Percentiles rank a stretch among this genome's conserved stretches.
phyloP scores from a whole-genome alignment of 2,888 invertebrate species.

The Drosophila kuntzei region DNA sequence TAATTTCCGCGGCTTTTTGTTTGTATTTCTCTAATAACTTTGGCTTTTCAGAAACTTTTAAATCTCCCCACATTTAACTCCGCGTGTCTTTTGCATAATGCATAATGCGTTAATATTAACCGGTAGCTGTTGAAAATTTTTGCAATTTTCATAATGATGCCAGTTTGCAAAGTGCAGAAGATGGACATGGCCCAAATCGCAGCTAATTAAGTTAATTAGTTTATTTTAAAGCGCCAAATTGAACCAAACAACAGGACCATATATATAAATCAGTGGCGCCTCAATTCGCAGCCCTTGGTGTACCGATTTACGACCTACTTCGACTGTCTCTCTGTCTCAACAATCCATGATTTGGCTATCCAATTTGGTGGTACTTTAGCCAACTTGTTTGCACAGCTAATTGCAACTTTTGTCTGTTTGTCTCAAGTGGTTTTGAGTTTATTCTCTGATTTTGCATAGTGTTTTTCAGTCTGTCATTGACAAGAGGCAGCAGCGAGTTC shows the following conservation, averaged over 20 bases:
- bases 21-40: too few relatives aligned
- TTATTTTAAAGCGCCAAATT: constrained; percentile 58
- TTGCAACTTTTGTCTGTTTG: constrained; percentile 48
- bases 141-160: constrained; percentile 77
- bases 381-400: constrained; percentile 52
- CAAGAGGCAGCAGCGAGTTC: constrained; percentile 27
- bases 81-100: constrained; percentile 70
- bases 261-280: constrained; percentile 45
- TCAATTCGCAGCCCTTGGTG: constrained; percentile 35
- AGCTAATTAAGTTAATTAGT: constrained; percentile 79
- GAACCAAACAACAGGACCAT: constrained; percentile 15
- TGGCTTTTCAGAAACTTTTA: neutral
- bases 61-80: constrained; percentile 24
- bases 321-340: neutral
- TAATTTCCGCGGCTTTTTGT: neutral
- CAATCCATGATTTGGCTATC: constrained; percentile 12
- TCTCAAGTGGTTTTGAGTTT: constrained; percentile 53
- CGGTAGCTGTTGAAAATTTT: constrained; percentile 69
- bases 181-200: constrained; percentile 57
- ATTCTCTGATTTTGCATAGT: constrained; percentile 50
- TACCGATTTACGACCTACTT: constrained; percentile 51
- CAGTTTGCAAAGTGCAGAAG: constrained; percentile 23
- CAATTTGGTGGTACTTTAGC: constrained; percentile 26
- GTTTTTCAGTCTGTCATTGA: constrained; percentile 51
- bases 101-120: constrained; percentile 77